phyloP scores from a whole-genome alignment of 2,113 vertebrate genomes.

The Psilopogon haemacephalus region DNA sequence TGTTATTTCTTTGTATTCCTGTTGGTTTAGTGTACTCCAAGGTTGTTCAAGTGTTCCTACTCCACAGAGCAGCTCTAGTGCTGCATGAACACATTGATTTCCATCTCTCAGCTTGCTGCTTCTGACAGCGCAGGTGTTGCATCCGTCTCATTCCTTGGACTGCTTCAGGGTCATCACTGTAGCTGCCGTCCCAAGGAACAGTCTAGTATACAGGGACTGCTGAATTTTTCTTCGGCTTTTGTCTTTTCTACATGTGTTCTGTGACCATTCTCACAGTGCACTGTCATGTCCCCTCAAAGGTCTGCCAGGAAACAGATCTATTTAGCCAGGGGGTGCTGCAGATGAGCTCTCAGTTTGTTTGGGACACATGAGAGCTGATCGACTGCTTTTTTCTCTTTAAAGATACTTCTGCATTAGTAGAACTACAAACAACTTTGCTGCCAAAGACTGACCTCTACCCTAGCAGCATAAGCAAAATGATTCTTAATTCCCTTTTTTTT shows the following conservation, averaged over 20 bases:
- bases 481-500: constrained; percentile 7
- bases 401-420: not conserved
- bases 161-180: not conserved
- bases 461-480: constrained; percentile 23
- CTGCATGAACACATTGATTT: not conserved
- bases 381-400: not conserved
- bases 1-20: not conserved
- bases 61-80: not conserved
- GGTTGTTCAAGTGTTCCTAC: not conserved
- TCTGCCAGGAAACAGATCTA: not conserved
- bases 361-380: not conserved
- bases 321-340: not conserved
- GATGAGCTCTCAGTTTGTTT: not conserved
- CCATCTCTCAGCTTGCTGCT: not conserved
- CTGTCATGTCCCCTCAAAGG: not conserved
- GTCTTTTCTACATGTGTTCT: not conserved
- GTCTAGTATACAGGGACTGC: not conserved
- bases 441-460: constrained; percentile 9
- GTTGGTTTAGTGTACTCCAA: not conserved
- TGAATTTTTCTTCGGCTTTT: not conserved
- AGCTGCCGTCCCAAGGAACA: not conserved
- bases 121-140: fast-evolving
- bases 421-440: constrained; percentile 5
- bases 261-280: not conserved
- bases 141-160: not conserved